phyloP scores from a whole-genome alignment of 2,888 invertebrate species.

The Eremobia ochroleuca region DNA sequence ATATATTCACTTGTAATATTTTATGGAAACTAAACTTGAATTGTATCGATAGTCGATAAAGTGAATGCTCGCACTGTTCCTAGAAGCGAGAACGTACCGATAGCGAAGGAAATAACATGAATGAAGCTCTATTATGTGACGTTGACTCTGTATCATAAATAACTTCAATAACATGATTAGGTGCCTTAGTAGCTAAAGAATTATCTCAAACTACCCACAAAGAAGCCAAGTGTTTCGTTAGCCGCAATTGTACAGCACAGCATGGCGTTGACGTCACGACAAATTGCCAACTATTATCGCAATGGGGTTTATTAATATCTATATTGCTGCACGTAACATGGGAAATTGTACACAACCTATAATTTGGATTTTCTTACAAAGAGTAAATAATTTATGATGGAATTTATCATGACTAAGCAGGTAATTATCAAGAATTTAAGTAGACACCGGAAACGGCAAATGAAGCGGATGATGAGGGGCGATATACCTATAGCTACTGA shows the following conservation, averaged over 20 bases:
- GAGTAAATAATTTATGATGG: slow-evolving; percentile 2
- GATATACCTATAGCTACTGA: no score
- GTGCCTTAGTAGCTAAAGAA: slow-evolving; percentile 13
- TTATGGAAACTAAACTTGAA: slow-evolving; percentile 50
- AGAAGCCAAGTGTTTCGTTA: slow-evolving; percentile 54
- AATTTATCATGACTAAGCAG: slow-evolving; percentile 7
- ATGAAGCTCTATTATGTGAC: slow-evolving; percentile 38
- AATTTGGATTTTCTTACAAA: slow-evolving; percentile 27
- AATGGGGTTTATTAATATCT: slow-evolving; percentile 49
- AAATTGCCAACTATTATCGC: slow-evolving; percentile 49
- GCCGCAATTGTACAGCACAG: slow-evolving; percentile 46
- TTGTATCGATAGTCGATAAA: slow-evolving; percentile 53
- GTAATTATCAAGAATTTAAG: slow-evolving; percentile 4
- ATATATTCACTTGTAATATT: slow-evolving; percentile 41
- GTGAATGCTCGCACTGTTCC: slow-evolving; percentile 49
- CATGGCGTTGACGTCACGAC: slow-evolving; percentile 59
- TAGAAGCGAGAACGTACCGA: slow-evolving; percentile 40
- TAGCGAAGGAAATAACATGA: slow-evolving; percentile 28
- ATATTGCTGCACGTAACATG: slow-evolving; percentile 13
- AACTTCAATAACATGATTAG: slow-evolving; percentile 45
- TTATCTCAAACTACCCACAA: slow-evolving; percentile 39
- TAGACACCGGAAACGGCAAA: slow-evolving; percentile 5
- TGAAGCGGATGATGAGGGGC: background rate
- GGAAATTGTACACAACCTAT: slow-evolving; percentile 20
- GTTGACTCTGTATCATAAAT: slow-evolving; percentile 38